Base-by-base conservation (phyloP, 2,797 vertebrate species). In the Notamacropus eugenii region DNA sequence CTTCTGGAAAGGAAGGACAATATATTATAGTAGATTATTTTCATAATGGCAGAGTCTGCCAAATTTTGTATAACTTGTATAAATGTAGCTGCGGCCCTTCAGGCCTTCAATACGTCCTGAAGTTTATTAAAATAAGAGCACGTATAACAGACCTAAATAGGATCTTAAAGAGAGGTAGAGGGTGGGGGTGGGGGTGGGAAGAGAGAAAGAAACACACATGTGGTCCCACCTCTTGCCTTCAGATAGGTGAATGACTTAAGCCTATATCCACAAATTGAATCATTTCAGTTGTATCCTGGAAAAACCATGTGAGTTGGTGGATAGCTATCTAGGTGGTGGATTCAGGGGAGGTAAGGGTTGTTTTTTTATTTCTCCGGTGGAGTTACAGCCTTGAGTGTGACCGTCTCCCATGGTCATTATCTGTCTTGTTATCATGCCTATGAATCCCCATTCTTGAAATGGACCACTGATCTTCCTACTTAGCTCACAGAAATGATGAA, bases 241-340 rank as follows among this genome's bases (percentile, higher is more conserved):
- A 67, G 9, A 22, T 82, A 82, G n/a, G 19, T 46, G 67, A 46
- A 82, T 82, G 19, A 46, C n/a, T 82, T 82, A 46, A 82, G n/a
- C 19, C n/a, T 9, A 24, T 6, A 82, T 24, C 19, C n/a, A 46
- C n/a, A 46, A 82, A 82, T 2, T 2, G 19, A n/a, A 55, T 93
- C 91, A 40, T 95, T 96, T 97, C 94, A 57, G 50, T 74, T 95
- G 90, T 6, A 29, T 96, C 96, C 95, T 96, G 34, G 96, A 96
- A 96, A 95, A 40, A 94, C 93, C 74, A 91, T 55, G 90, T 97
- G 97, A 97, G 96, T 97, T 98, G 96, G 95, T 96, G 92, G 82
- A 94, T 95, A 96, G 94, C 54, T 52, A 91, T 97, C 55, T 93
- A 95, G 93, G 59, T 93, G 93, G 50, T 90, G 58, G 90, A 96